Evolutionary conservation across 2,797 vertebrate species (phyloP).

Genomic region (Brachyrhaphis roseni): DNA sequence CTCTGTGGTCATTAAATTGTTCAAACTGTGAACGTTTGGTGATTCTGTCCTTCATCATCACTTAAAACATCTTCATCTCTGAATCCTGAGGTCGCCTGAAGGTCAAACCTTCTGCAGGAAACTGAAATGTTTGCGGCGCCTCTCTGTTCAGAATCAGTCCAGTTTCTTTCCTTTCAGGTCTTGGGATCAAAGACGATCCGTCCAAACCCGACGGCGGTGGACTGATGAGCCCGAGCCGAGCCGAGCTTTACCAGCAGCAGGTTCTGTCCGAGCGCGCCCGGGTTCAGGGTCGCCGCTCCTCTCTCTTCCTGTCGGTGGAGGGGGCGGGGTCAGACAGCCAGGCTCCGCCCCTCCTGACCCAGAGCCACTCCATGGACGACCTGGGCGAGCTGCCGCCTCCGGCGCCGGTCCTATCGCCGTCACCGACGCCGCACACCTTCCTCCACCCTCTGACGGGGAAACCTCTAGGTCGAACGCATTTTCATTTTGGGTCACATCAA

Average conservation of each 20-base stretch:
- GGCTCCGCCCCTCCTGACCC: conserved; percentile 88
- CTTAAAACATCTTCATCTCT: not conserved
- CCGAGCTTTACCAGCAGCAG: conserved; percentile 88
- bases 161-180: conserved; percentile 38
- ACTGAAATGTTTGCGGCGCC: not conserved
- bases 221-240: conserved; percentile 84
- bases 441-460: conserved; percentile 97
- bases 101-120: not conserved
- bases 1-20: conserved; percentile 9
- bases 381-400: conserved; percentile 91
- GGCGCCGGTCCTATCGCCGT: conserved; percentile 88
- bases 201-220: conserved; percentile 72
- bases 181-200: conserved; percentile 65
- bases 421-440: conserved; percentile 90
- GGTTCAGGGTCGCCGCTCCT: conserved; percentile 87
- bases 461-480: conserved; percentile 76
- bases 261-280: conserved; percentile 83
- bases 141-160: conserved; percentile 7
- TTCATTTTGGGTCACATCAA: no score
- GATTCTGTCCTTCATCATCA: not conserved
- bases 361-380: conserved; percentile 96
- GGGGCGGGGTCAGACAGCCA: conserved; percentile 85
- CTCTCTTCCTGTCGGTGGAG: conserved; percentile 98
- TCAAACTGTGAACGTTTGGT: not conserved
- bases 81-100: not conserved